Base-by-base conservation (phyloP, 2,888 invertebrate species). In the Sylvicola cinctus region DNA sequence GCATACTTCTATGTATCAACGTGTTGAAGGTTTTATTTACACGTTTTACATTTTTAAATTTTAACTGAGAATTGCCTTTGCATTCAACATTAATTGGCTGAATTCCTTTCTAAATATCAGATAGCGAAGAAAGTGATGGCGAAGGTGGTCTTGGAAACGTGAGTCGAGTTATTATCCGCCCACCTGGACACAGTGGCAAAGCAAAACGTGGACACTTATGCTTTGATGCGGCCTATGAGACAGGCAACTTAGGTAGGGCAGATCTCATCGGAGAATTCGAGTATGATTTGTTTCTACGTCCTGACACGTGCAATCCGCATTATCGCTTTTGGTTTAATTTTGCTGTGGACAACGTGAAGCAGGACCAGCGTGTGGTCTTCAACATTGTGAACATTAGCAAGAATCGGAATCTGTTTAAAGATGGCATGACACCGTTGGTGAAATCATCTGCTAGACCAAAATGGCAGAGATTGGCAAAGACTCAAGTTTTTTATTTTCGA, bases 251-350 rank as follows among this genome's bases (percentile, higher is more conserved):
- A 34, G 95, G 93, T n/a, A 67, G 88, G 41, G 91, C 93, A 2
- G 91, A 93, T 51, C 73, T 90, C 44, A 70, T 95, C 45, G 83
- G 81, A 5, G 93, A 95, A 47, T 77, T 76, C 51, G 96, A 96
- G 55, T 96, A 95, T 57, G 96, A 98, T 60, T 65, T 98, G 33
- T 95, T 80, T 58, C 74, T 98, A 36, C 66, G 96, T 29, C 95
- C 96, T 0, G 96, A 98, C 55, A 95, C 93, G 1, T 91, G 93
- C 55, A 83, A 88, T 52, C 91, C 93, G 0, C 68, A 88, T 30
- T 73, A 80, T 41, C 65, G 96, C 32, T 78, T 95, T 45, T 96
- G 95, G 96, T 96, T 93, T 59, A 91, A 96, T 61, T 98, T 96
- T 51, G 88, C 91, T 2, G 93, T 96, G 26, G 93, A 93, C 54